A percentile compares a stretch with the other conserved stretches of the same genome.
Evolutionary conservation across 2,888 invertebrate species (phyloP).

Genomic region (Xestia sexstrigata): DNA sequence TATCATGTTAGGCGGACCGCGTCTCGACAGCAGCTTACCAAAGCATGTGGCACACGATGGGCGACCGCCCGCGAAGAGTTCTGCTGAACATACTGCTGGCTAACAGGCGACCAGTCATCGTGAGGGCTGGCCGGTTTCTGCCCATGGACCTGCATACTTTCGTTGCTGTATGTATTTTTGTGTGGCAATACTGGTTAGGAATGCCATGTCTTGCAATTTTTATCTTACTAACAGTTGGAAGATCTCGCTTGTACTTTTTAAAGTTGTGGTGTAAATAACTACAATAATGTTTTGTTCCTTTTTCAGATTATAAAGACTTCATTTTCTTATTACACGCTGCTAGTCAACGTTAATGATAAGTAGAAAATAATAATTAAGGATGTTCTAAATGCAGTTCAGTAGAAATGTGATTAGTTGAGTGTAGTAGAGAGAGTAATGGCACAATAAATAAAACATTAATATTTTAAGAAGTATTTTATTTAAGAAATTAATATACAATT

Average conservation of each 20-base stretch:
- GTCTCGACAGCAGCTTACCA: constrained; percentile 84
- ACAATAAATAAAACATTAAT: constrained; percentile 65
- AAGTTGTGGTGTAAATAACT: not conserved
- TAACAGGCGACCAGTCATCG: constrained; percentile 71
- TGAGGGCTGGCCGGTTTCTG: constrained; percentile 82
- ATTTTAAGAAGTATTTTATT: constrained; percentile 88
- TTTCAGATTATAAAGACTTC: constrained; percentile 88
- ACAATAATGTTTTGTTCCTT: constrained; percentile 48
- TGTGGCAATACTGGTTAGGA: not conserved
- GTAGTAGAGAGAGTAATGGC: not conserved
- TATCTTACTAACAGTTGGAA: not conserved
- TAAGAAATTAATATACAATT: constrained; percentile 90
- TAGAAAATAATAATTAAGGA: constrained; percentile 36
- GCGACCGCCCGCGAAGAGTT: constrained; percentile 75
- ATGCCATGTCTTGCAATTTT: not conserved
- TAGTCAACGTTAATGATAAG: constrained; percentile 85
- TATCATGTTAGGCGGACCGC: constrained; percentile 79
- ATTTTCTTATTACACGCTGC: constrained; percentile 86
- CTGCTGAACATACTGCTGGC: constrained; percentile 80
- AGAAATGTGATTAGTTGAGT: not conserved
- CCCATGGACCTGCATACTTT: constrained; percentile 85
- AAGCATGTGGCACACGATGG: constrained; percentile 80
- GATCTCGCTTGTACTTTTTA: not conserved
- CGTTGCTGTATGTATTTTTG: constrained; percentile 73
- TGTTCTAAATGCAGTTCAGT: not conserved